These are phyloP conservation scores for Luperina testacea DNA, from an alignment of 2,888 invertebrate genomes.

Conservation along the genomic window DNA sequence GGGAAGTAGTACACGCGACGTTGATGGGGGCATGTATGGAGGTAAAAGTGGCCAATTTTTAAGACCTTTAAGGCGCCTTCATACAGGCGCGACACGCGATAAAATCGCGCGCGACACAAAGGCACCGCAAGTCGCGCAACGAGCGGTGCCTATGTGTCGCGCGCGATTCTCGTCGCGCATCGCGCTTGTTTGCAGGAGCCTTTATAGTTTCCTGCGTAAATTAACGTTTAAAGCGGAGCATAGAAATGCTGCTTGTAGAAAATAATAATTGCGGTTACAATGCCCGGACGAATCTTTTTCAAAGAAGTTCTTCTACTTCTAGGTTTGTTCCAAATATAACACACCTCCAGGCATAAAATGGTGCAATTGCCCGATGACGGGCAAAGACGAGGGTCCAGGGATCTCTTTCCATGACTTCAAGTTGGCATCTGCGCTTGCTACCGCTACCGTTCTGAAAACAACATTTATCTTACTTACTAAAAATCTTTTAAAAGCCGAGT, in stretches of 20 bases:
- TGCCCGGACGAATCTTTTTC: neutral
- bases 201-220: neutral
- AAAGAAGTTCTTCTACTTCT: neutral
- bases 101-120: no score
- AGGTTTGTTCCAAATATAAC: neutral
- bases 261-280: neutral
- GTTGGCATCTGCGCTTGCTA: conserved; percentile 40
- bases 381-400: conserved; percentile 85
- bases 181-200: no score
- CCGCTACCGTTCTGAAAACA: conserved; percentile 47
- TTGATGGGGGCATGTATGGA: neutral
- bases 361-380: conserved; percentile 79
- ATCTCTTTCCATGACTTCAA: conserved; percentile 78
- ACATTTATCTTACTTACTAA: neutral
- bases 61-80: neutral
- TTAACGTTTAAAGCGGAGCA: neutral
- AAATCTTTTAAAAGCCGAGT: neutral
- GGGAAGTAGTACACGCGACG: neutral
- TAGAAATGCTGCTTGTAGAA: neutral
- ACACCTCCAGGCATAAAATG: conserved; percentile 78
- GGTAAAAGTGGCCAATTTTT: neutral
- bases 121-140: no score
- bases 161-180: no score
- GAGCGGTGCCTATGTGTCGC: no score
- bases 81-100: no score